A percentile compares a stretch with the other conserved stretches of the same genome.
These are phyloP conservation scores for Halictus rubicundus DNA, from an alignment of 1,140 invertebrate species.

Conservation along the genomic window DNA sequence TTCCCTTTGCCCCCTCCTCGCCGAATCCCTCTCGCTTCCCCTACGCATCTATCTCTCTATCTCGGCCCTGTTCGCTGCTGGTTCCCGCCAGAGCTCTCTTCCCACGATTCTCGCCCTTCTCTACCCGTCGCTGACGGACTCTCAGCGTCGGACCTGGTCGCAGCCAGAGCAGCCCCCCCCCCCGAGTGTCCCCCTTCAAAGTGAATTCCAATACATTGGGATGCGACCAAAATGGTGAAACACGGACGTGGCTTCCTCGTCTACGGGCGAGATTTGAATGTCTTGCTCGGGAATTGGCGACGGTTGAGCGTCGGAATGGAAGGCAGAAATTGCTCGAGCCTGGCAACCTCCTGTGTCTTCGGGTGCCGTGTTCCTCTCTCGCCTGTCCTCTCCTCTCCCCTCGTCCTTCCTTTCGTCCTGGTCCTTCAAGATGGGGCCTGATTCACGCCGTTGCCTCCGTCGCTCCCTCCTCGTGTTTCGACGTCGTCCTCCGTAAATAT, in stretches of 20 bases:
- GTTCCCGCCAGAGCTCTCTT: neutral
- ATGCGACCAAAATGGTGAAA: slow-evolving; percentile 62
- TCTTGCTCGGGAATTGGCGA: slow-evolving; percentile 65
- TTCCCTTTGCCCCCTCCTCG: slow-evolving; percentile 16
- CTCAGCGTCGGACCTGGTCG: neutral
- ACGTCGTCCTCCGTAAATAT: slow-evolving; percentile 55
- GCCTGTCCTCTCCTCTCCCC: too few species aligned
- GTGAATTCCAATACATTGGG: slow-evolving; percentile 71
- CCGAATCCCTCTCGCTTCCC: neutral
- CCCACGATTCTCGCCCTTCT: neutral
- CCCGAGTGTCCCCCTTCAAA: slow-evolving; percentile 50
- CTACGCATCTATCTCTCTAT: neutral
- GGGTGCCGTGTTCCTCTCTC: neutral
- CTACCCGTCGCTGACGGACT: slow-evolving; percentile 38
- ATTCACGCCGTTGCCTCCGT: too few species aligned
- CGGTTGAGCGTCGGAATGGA: slow-evolving; percentile 26
- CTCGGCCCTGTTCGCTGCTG: neutral
- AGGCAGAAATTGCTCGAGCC: slow-evolving; percentile 51
- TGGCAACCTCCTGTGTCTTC: slow-evolving; percentile 21
- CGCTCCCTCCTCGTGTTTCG: too few species aligned
- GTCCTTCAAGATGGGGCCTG: too few species aligned
- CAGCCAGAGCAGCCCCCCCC: neutral
- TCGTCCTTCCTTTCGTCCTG: too few species aligned
- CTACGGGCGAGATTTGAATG: slow-evolving; percentile 66
- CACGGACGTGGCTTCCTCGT: slow-evolving; percentile 30